Evolutionary conservation across 2,797 vertebrate genomes (phyloP).

Genomic region (Tachyglossus aculeatus): DNA sequence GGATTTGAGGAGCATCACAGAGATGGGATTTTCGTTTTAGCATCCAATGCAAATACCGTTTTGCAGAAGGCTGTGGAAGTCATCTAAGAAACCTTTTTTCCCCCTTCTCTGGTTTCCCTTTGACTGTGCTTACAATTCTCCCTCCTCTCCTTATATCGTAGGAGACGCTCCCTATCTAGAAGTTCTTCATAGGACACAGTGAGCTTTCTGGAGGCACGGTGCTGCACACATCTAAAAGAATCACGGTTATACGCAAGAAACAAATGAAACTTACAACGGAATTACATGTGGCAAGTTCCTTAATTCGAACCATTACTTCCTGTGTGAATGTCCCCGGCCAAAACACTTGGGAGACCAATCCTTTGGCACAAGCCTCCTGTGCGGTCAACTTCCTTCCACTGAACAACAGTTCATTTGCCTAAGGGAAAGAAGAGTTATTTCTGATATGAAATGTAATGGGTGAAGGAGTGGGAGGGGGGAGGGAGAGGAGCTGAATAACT

Average conservation of each 20-base stretch:
- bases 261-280: conserved; percentile 80
- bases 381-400: conserved; percentile 94
- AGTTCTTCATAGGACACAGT: background rate
- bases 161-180: background rate
- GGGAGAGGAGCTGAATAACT: background rate
- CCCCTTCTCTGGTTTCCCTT: too few relatives aligned
- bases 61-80: too few relatives aligned
- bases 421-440: conserved; percentile 62
- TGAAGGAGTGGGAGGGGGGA: background rate
- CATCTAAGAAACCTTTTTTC: too few relatives aligned
- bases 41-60: too few relatives aligned
- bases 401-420: conserved; percentile 96
- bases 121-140: too few relatives aligned
- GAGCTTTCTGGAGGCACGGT: background rate
- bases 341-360: conserved; percentile 95
- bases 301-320: conserved; percentile 95
- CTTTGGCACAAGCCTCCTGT: conserved; percentile 94
- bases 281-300: conserved; percentile 92
- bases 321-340: conserved; percentile 97
- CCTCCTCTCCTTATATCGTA: too few relatives aligned
- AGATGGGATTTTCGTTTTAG: too few relatives aligned
- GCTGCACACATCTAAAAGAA: background rate
- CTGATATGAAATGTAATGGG: conserved; percentile 50
- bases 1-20: too few relatives aligned
- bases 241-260: conserved; percentile 10